Conservation (phyloP, 2,113 vertebrate species). For the Meleagris gallopavo region DNA sequence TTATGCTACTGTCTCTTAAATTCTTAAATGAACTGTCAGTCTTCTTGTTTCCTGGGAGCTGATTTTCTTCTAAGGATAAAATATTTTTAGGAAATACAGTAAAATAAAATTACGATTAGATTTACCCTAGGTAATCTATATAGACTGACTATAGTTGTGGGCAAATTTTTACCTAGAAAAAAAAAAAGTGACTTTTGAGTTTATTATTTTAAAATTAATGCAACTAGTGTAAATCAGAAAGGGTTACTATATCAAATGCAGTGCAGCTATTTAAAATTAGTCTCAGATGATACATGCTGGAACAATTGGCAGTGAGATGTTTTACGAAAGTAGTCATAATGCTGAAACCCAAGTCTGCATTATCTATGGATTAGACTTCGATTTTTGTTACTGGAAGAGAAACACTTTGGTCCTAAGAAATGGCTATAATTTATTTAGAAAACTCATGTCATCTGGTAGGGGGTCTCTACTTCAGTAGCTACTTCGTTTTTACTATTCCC, state of each 20-base stretch:
- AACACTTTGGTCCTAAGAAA: background rate
- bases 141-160: slow-evolving; percentile 15
- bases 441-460: background rate
- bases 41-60: background rate
- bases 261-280: background rate
- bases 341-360: background rate
- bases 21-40: background rate
- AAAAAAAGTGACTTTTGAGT: background rate
- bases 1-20: background rate
- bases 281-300: background rate
- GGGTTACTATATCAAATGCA: background rate
- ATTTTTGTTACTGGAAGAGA: background rate
- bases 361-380: background rate
- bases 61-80: slow-evolving; percentile 29
- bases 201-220: slow-evolving; percentile 40
- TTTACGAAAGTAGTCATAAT: background rate
- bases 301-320: background rate
- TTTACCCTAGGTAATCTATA: slow-evolving; percentile 21
- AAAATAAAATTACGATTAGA: slow-evolving; percentile 29
- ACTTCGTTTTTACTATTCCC: background rate
- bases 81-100: background rate
- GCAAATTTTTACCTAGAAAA: slow-evolving; percentile 29
- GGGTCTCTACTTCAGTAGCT: background rate
- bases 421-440: background rate
- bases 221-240: slow-evolving; percentile 23